Percentiles rank a stretch among this genome's conserved stretches.
These are phyloP conservation scores for Drosophila subsilvestris DNA, from an alignment of 2,888 invertebrate species.

Conservation along the genomic window DNA sequence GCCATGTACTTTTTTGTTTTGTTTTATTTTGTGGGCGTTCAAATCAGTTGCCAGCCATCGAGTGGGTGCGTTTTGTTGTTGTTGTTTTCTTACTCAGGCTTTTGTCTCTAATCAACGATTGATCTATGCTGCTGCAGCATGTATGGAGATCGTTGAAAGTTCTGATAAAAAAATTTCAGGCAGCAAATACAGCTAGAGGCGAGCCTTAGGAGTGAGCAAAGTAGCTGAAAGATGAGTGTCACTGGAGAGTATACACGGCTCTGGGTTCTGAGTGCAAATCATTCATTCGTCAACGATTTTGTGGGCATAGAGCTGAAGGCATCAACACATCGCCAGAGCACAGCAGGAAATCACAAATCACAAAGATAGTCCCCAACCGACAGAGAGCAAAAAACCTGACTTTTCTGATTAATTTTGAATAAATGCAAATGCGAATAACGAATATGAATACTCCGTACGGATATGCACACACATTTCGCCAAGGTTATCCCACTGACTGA, in stretches of 20 bases:
- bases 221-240: too few species aligned
- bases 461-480: conserved; percentile 37
- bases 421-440: conserved; percentile 68
- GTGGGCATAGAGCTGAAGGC: neutral
- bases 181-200: too few species aligned
- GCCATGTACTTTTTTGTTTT: neutral
- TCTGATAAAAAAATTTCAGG: neutral
- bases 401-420: conserved; percentile 83
- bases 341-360: conserved; percentile 83
- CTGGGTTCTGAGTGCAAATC: too few species aligned
- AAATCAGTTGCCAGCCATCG: conserved; percentile 29
- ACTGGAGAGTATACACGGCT: too few species aligned
- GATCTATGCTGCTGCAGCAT: neutral
- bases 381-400: neutral
- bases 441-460: conserved; percentile 25
- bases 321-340: conserved; percentile 31
- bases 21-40: conserved; percentile 33
- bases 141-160: neutral
- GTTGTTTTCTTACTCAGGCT: conserved; percentile 1
- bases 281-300: too few species aligned
- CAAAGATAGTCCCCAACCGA: conserved; percentile 44
- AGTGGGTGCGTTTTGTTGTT: conserved; percentile 23
- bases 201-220: too few species aligned
- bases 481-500: conserved; percentile 63
- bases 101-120: neutral